Evolutionary conservation across 23 tunicate species (phyloP).

Genomic region (Diplosoma virens): DNA sequence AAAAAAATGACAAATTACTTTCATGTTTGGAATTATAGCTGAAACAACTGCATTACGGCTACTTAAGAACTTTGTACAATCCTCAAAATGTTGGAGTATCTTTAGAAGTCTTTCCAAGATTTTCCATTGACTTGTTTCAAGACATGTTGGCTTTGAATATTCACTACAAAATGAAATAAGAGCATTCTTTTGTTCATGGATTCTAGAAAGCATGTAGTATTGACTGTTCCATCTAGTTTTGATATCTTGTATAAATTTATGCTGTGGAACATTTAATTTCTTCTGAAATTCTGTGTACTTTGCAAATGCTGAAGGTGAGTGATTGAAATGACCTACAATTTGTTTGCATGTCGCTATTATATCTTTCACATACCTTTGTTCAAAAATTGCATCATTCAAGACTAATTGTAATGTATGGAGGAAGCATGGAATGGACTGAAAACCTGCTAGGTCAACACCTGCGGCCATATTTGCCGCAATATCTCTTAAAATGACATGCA

Average conservation of each 20-base stretch:
- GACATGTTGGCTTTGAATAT: too few relatives aligned
- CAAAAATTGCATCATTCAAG: constrained; percentile 14
- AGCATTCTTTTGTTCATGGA: constrained; percentile 31
- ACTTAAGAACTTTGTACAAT: too few relatives aligned
- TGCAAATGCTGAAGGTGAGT: constrained; percentile 3
- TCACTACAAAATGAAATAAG: neutral
- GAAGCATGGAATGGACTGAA: neutral
- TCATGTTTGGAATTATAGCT: too few relatives aligned
- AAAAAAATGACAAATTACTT: too few relatives aligned
- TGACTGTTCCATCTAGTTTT: constrained; percentile 68
- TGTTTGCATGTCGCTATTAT: constrained; percentile 8
- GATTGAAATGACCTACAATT: constrained; percentile 40
- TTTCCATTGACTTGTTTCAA: too few relatives aligned
- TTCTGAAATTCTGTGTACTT: constrained; percentile 13
- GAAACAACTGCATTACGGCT: too few relatives aligned
- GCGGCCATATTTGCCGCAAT: constrained; percentile 10
- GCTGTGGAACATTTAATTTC: constrained; percentile 8
- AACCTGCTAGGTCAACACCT: constrained; percentile 2
- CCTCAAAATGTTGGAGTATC: too few relatives aligned
- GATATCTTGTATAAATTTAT: constrained; percentile 38
- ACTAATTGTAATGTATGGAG: constrained; percentile 19
- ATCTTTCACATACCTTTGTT: constrained; percentile 21
- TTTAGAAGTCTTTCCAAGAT: too few relatives aligned
- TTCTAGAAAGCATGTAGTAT: constrained; percentile 43
- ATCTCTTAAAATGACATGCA: constrained; percentile 13